A percentile compares a stretch with the other conserved stretches of the same genome.
Conservation (phyloP, 1,140 invertebrate genomes). For the Archivesica marissinica region DNA sequence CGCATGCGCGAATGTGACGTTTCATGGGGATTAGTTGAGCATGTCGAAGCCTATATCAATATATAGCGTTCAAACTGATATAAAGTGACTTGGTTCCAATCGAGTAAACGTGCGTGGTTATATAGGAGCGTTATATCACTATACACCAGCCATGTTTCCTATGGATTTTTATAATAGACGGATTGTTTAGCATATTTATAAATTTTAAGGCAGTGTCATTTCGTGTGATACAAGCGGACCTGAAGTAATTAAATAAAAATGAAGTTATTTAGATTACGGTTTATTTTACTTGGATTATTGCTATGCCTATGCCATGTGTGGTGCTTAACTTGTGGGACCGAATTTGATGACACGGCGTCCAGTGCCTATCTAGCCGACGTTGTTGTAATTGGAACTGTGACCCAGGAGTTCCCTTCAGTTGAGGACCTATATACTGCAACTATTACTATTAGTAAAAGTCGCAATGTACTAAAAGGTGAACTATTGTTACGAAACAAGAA, state of each 20-base stretch:
- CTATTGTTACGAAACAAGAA: not conserved
- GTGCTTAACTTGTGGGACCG: constrained; percentile 71
- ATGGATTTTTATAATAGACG: not conserved
- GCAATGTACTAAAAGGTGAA: constrained; percentile 65
- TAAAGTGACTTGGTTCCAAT: constrained; percentile 33
- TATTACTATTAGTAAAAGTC: constrained; percentile 44
- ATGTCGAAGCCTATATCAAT: constrained; percentile 24
- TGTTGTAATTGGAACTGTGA: constrained; percentile 61
- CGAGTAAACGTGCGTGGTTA: constrained; percentile 21
- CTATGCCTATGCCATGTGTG: constrained; percentile 69
- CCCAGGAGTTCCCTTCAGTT: constrained; percentile 55
- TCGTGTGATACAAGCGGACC: not conserved
- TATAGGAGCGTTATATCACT: not conserved
- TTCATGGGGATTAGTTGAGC: constrained; percentile 1
- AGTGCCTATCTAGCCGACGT: constrained; percentile 65
- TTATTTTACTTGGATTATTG: constrained; percentile 71
- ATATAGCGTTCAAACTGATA: constrained; percentile 10
- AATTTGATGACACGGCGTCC: constrained; percentile 67
- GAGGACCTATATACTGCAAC: constrained; percentile 59
- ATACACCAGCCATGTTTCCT: not conserved
- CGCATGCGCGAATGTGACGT: constrained; percentile 31
- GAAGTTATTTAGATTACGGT: constrained; percentile 70
- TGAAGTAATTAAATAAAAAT: constrained; percentile 36
- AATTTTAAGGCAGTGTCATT: constrained; percentile 2
- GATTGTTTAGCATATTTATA: not conserved